Evolutionary conservation across 2,113 vertebrate genomes (phyloP), one percentile per base, ranked within the genome.

Genomic region (Isichthys henryi): DNA sequence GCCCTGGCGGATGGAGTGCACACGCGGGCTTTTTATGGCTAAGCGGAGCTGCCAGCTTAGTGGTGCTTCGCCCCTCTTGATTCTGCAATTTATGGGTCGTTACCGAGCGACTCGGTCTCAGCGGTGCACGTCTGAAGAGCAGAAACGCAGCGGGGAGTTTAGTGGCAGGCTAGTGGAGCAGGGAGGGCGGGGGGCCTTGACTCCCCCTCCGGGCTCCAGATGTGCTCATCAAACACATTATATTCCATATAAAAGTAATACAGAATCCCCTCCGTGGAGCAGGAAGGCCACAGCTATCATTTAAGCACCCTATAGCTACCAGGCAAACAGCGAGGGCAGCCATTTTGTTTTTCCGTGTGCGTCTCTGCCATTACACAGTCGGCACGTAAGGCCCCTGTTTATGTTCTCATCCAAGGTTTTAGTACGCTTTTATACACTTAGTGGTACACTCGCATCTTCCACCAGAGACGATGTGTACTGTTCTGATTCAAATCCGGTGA

Each of bases 181-280:
- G 46, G 83, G 83, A 7, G 58, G 62, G 87, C 1, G 19, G 35
- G 15, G 46, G 58, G 43, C 7, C 66, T 77, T 52, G 45, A 39
- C 31, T 17, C 52, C 17, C 77, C 50, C 53, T 10, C 88, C 70
- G 3, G 62, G 88, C 84, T 89, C 89, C 88, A 50, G 45, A 80
- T 89, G 86, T 89, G 58, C 93, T 91, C 93, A 91, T 90, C 91
- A 93, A 92, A 91, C 91, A 92, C 93, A 93, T 93, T 91, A 93
- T 91, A 93, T 89, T 90, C 89, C 87, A 87, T 91, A 90, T 91
- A 82, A 91, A 91, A 83, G 74, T 80, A 80, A 43, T 80, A 80
- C 74, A 19, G 31, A 80, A 13, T 49, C 87, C 84, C 87, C 88
- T 90, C 90, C 89, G 89, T 58, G 91, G 90, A 89, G 88, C 88